Evolutionary conservation across 2,888 invertebrate genomes (phyloP).

Genomic region (Pegoplata infirma): DNA sequence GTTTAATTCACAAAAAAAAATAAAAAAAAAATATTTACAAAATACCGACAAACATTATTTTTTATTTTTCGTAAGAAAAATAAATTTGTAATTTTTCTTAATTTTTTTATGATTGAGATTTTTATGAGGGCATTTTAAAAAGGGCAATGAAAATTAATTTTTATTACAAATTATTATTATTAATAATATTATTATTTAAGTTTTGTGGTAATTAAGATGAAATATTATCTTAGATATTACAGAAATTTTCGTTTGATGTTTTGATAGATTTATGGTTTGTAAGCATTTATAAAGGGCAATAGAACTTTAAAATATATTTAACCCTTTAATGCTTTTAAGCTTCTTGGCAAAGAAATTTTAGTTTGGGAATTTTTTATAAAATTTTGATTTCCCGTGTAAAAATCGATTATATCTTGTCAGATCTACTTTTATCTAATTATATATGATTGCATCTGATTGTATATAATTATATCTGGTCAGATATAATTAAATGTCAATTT

Average conservation of each 20-base stretch:
- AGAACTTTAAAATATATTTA: no score
- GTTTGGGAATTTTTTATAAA: no score
- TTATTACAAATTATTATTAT: not conserved
- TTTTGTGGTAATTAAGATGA: not conserved
- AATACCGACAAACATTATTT: not conserved
- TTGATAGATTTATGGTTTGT: not conserved
- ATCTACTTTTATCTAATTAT: no score
- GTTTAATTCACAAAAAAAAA: constrained; percentile 42
- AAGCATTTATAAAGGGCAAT: not conserved
- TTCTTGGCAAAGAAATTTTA: no score
- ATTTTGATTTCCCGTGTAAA: no score
- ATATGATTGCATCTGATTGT: no score
- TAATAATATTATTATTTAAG: no score
- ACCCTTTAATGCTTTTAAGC: no score
- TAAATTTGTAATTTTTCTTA: not conserved
- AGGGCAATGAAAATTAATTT: not conserved
- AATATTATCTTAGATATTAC: not conserved
- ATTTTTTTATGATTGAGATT: constrained; percentile 10
- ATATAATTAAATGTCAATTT: no score
- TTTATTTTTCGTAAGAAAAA: not conserved
- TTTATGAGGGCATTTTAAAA: not conserved
- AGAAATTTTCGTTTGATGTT: not conserved
- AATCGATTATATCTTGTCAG: no score
- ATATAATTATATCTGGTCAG: no score
- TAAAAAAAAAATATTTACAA: constrained; percentile 5